Base-by-base conservation (phyloP, 2,888 invertebrate genomes). In the Leptothorax acervorum region DNA sequence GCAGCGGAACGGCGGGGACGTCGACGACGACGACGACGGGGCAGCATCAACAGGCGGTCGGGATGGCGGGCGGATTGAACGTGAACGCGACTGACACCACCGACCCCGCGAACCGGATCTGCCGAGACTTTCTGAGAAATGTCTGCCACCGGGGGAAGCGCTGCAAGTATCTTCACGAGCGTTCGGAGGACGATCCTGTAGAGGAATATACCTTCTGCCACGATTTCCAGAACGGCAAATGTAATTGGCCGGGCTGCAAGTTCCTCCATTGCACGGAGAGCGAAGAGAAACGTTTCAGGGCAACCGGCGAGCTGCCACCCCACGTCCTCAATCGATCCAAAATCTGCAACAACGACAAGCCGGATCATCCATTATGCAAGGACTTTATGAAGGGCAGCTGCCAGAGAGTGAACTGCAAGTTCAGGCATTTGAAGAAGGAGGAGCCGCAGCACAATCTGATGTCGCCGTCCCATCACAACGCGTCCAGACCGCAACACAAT, bases 201-300 rank as follows among this genome's bases (percentile, higher is more conserved):
- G 95, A 94, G 35, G 94, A 94, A 73, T 94, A 94, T 87, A 94
- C 95, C 57, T 97, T 97, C 90, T 97, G 97, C 91, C 96, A 96
- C 91, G 97, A 97, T 92, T 96, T 95, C 92, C 98, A 98, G 95
- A 98, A 98, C 93, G 96, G 96, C 63, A 96, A 97, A 85, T 98
- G 98, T 92, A 96, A 96, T n/a, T 96, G 98, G 90, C 95, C 96
- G 4, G 97, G 96, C 84, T 98, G 97, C 92, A 97, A 97, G 92
- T 98, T 97, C 93, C 96, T 97, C 63, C 98, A 98, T 94, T 97
- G 97, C 92, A 96, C 97, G 0, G 95, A 97, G 28, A 97, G 97
- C 90, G 97, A 98, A 93, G 97, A 97, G 91, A 96, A 97, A 85
- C 97, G 97, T 90, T 98, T 97, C 91, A 96, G 97, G 89, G 95